Conservation (phyloP, 2,888 invertebrate genomes). For the Ophraella communa region DNA sequence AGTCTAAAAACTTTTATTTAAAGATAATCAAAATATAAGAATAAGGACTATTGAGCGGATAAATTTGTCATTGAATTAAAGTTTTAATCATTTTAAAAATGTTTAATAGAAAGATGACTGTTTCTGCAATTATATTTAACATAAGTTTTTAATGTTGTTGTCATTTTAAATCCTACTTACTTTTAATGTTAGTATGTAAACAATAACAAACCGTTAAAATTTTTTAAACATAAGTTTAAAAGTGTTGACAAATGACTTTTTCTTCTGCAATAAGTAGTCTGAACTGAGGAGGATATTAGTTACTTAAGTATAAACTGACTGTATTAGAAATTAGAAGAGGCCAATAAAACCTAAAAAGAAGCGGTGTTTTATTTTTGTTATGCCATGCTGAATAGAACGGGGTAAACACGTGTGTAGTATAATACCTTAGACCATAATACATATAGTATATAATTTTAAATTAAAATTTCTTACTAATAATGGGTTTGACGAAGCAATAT, state of each 20-base stretch:
- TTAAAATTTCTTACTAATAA: constrained; percentile 50
- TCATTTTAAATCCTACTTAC: not conserved
- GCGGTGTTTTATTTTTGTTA: no score
- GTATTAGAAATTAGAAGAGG: no score
- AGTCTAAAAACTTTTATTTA: not conserved
- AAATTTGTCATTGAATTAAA: not conserved
- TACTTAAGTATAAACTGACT: no score
- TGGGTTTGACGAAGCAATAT: constrained; percentile 95
- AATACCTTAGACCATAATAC: no score
- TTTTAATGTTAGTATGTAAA: not conserved
- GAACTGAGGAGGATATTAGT: no score
- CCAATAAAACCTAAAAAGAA: no score
- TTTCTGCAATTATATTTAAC: no score
- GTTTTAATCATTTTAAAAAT: no score
- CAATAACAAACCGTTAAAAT: not conserved
- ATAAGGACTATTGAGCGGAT: not conserved
- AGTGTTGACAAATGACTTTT: not conserved
- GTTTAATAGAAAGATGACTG: no score
- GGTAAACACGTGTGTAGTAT: not conserved
- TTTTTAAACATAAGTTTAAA: not conserved
- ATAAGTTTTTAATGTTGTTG: no score
- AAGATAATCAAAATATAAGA: not conserved
- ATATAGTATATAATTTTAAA: not conserved
- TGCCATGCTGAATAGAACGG: no score
- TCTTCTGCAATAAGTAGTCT: not conserved